Evolutionary conservation across 2,113 vertebrate genomes (phyloP).

Genomic region (Albula goreensis): DNA sequence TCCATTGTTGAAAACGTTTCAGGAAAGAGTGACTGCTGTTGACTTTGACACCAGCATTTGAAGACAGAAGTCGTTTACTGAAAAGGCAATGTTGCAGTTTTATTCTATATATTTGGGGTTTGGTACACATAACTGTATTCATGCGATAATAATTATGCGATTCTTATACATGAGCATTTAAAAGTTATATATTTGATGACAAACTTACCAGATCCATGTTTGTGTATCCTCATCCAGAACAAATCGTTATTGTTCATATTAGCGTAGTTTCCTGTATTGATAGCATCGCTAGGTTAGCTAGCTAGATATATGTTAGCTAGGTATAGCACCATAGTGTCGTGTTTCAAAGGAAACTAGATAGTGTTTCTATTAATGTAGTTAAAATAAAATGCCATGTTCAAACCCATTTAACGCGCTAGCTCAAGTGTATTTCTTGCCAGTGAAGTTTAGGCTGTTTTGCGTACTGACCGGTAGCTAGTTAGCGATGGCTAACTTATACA

Average conservation of each 20-base stretch:
- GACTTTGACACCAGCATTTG: not conserved
- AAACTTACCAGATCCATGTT: not conserved
- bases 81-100: not conserved
- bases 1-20: constrained; percentile 4
- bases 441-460: not conserved
- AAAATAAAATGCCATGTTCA: not conserved
- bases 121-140: not conserved
- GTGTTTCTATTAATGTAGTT: constrained; percentile 1
- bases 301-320: not conserved
- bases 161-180: not conserved
- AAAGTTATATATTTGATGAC: not conserved
- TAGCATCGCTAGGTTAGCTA: not conserved
- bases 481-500: not conserved
- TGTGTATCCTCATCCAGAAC: not conserved
- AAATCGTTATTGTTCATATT: constrained; percentile 13
- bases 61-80: constrained; percentile 7
- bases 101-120: not conserved
- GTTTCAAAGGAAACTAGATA: constrained; percentile 23
- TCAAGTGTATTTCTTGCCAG: not conserved
- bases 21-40: not conserved
- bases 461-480: not conserved
- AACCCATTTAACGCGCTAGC: not conserved
- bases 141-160: not conserved
- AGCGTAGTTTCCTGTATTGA: constrained; percentile 40
- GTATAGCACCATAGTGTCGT: not conserved